Evolutionary conservation across 1,140 invertebrate species (phyloP).

Genomic region (Oryzaephilus surinamensis): DNA sequence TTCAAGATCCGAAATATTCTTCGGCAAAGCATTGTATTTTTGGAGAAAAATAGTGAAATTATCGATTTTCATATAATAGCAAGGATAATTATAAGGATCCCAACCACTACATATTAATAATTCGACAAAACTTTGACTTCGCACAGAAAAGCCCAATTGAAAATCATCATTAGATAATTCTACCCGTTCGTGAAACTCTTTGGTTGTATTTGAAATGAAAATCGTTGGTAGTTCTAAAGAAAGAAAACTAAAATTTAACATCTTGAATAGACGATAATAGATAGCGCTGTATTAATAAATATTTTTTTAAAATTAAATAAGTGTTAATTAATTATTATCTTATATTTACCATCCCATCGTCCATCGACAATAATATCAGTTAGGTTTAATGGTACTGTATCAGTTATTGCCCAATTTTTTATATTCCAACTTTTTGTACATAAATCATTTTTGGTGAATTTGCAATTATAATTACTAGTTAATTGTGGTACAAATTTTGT

Average conservation of each 20-base stretch:
- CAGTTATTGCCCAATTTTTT: slow-evolving; percentile 23
- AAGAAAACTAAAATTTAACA: too few species aligned
- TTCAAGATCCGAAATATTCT: too few species aligned
- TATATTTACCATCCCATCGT: slow-evolving; percentile 28
- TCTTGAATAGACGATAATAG: too few species aligned
- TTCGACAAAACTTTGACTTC: slow-evolving; percentile 16
- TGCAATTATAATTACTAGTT: slow-evolving; percentile 21
- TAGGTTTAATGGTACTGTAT: slow-evolving; percentile 15
- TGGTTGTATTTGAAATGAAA: neutral
- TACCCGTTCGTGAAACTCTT: slow-evolving; percentile 17
- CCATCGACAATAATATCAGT: slow-evolving; percentile 20
- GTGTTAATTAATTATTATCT: neutral
- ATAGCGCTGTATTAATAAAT: too few species aligned
- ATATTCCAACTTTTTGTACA: slow-evolving; percentile 19
- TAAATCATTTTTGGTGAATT: slow-evolving; percentile 18
- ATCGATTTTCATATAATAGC: slow-evolving; percentile 21
- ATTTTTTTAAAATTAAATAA: too few species aligned
- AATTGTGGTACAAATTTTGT: slow-evolving; percentile 21
- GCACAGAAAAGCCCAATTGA: slow-evolving; percentile 18
- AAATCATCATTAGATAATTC: slow-evolving; percentile 16
- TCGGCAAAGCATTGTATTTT: slow-evolving; percentile 10
- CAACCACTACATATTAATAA: slow-evolving; percentile 20
- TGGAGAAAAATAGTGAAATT: slow-evolving; percentile 14
- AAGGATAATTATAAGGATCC: slow-evolving; percentile 23
- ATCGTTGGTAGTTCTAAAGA: slow-evolving; percentile 1